Conservation (phyloP, 2,797 vertebrate species). For the Nyctibius grandis region DNA sequence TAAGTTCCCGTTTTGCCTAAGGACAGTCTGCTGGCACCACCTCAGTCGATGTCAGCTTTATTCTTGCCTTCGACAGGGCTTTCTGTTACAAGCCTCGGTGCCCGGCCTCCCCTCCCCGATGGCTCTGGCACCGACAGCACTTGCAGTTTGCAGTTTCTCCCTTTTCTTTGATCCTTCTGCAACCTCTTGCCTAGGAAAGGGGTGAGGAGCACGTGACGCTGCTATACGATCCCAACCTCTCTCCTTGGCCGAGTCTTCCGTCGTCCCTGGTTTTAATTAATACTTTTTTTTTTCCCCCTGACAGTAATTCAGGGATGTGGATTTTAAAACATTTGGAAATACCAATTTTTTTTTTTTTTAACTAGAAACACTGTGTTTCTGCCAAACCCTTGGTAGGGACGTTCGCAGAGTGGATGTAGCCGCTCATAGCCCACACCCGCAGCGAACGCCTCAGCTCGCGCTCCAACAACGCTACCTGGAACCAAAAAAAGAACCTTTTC, state of each 20-base stretch:
- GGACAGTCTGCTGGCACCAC: slow-evolving; percentile 13
- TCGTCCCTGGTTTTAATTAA: neutral
- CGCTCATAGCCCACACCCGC: neutral
- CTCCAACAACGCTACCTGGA: neutral
- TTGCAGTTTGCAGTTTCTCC: neutral
- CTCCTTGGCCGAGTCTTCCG: fast-evolving
- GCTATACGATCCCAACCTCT: neutral
- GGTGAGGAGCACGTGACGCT: neutral
- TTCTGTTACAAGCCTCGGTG: neutral
- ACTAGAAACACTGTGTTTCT: neutral
- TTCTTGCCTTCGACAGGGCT: neutral
- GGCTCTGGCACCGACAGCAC: neutral
- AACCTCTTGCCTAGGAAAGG: neutral
- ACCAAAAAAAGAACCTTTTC: neutral
- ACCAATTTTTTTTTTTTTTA: neutral
- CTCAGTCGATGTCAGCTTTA: neutral
- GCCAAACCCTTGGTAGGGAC: neutral
- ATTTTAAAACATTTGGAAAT: neutral
- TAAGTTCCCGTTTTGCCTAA: neutral
- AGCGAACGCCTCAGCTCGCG: fast-evolving
- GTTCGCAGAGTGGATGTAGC: neutral
- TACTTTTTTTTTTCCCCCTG: neutral
- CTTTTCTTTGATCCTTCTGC: neutral
- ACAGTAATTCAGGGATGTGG: neutral
- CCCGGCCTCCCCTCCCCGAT: neutral